phyloP scores from a whole-genome alignment of 64 coral and sea anemone species.

The Orbicella faveolata region DNA sequence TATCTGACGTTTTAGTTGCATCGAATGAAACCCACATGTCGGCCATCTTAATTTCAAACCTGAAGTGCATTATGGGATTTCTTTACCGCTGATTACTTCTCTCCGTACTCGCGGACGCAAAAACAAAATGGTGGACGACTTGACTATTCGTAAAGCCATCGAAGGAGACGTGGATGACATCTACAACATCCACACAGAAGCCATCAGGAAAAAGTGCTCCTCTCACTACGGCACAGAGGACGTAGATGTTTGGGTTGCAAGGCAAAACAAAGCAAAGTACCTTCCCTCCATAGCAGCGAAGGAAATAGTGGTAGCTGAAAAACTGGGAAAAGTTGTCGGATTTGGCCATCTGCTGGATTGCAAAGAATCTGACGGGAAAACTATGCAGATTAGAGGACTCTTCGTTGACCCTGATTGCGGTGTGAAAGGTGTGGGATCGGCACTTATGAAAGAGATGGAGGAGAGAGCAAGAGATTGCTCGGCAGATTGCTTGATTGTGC shows the following conservation, averaged over 20 bases:
- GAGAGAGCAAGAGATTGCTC: conserved; percentile 7
- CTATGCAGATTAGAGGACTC: conserved; percentile 15
- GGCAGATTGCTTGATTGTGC: neutral
- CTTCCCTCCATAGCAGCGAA: conserved; percentile 43
- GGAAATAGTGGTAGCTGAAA: conserved; percentile 61
- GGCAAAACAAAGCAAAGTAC: conserved; percentile 38
- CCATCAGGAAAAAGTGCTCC: conserved; percentile 67
- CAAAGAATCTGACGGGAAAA: conserved; percentile 14
- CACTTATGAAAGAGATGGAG: conserved; percentile 32
- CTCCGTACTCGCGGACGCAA: neutral
- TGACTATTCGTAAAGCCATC: conserved; percentile 45
- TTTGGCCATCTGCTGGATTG: conserved; percentile 69
- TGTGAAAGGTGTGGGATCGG: conserved; percentile 26
- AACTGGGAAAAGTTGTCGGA: conserved; percentile 8
- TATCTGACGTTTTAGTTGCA: neutral
- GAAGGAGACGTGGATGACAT: conserved; percentile 52
- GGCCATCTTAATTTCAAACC: conserved; percentile 32
- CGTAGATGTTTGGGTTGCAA: conserved; percentile 45
- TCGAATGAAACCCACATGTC: neutral
- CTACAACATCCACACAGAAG: conserved; percentile 54
- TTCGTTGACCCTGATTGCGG: conserved; percentile 52
- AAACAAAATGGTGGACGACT: neutral
- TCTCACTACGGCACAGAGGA: conserved; percentile 58
- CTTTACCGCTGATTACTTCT: neutral
- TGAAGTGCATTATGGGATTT: conserved; percentile 10